phyloP scores from a whole-genome alignment of 2,888 invertebrate species.

The Ochropleura leucogaster region DNA sequence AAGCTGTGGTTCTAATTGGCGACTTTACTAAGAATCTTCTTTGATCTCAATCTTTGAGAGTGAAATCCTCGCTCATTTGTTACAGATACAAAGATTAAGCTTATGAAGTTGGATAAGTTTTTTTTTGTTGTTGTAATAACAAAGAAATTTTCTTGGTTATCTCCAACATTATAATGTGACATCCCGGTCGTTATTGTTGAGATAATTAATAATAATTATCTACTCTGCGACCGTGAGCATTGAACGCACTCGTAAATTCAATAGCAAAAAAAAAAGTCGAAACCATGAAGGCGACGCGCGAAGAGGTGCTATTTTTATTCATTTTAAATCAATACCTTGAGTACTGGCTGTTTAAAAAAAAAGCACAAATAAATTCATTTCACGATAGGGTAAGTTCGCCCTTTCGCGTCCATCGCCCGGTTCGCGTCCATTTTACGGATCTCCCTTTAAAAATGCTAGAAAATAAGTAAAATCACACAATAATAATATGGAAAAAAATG shows the following conservation, averaged over 20 bases:
- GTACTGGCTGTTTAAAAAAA: constrained; percentile 2
- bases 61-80: constrained; percentile 33
- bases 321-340: constrained; percentile 23
- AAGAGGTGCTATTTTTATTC: not conserved
- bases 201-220: constrained; percentile 28
- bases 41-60: constrained; percentile 32
- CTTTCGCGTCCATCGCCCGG: no score
- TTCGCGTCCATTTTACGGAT: no score
- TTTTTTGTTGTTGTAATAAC: constrained; percentile 36
- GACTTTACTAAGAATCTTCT: constrained; percentile 20
- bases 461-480: no score
- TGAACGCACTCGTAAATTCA: constrained; percentile 42
- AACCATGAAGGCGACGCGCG: constrained; percentile 18
- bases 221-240: constrained; percentile 59
- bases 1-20: constrained; percentile 37
- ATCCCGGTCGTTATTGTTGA: constrained; percentile 65
- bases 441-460: no score
- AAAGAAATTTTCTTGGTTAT: constrained; percentile 51
- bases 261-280: constrained; percentile 10
- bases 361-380: not conserved
- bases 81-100: constrained; percentile 22
- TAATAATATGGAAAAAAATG: no score
- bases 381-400: no score
- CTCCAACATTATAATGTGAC: constrained; percentile 59
- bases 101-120: constrained; percentile 6